phyloP scores from a whole-genome alignment of 2,113 vertebrate genomes.

The Machaerirhynchus nigripectus region DNA sequence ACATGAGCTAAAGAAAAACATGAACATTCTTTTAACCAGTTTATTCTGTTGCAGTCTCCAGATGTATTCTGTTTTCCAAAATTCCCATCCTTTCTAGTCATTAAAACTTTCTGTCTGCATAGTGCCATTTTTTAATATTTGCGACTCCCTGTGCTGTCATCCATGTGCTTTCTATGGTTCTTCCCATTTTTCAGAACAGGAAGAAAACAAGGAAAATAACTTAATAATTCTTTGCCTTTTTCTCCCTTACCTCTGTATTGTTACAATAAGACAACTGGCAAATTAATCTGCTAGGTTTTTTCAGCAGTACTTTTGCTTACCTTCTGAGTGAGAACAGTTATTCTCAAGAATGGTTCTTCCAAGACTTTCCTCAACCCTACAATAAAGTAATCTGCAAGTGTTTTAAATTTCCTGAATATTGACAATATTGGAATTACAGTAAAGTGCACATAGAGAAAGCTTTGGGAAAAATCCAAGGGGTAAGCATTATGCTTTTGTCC shows the following conservation, averaged over 20 bases:
- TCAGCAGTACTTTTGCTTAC: not conserved
- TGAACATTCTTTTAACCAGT: not conserved
- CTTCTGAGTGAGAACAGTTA: not conserved
- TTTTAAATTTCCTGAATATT: not conserved
- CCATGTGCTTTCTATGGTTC: not conserved
- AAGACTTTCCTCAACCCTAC: not conserved
- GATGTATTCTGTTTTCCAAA: not conserved
- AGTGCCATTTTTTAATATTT: not conserved
- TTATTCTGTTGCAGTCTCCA: not conserved
- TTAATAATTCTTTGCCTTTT: not conserved
- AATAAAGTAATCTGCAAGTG: not conserved
- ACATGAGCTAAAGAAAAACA: not conserved
- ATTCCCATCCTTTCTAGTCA: not conserved
- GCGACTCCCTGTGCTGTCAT: not conserved
- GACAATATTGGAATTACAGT: not conserved
- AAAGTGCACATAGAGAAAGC: not conserved
- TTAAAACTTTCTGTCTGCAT: not conserved
- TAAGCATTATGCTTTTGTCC: not conserved
- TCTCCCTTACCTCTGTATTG: not conserved
- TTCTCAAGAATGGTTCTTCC: not conserved
- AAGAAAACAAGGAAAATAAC: not conserved
- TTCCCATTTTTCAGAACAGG: not conserved
- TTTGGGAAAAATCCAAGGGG: not conserved
- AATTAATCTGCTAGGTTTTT: not conserved
- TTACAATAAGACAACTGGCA: not conserved